Evolutionary conservation across 2,113 vertebrate species (phyloP).

Genomic region (Mirounga angustirostris): DNA sequence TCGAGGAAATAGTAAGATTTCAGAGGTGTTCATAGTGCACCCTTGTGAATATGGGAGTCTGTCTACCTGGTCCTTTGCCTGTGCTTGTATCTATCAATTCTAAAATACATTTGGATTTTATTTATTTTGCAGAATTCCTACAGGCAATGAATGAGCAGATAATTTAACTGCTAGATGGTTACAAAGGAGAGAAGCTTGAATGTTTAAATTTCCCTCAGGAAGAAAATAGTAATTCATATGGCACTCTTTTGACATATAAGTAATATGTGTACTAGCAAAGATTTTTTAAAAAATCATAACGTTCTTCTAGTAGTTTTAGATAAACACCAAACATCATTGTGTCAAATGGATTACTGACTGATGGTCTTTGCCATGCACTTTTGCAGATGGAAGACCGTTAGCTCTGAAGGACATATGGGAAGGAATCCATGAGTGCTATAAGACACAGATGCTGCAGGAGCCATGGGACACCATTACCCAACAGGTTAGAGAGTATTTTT

Average conservation of each 20-base stretch:
- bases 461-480: constrained; percentile 95
- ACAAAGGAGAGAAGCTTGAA: constrained; percentile 34
- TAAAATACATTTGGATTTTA: constrained; percentile 41
- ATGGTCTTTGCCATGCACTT: constrained; percentile 58
- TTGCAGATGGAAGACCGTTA: constrained; percentile 93
- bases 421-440: constrained; percentile 91
- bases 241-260: not conserved
- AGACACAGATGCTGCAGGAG: constrained; percentile 87
- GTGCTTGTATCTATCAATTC: not conserved
- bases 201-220: constrained; percentile 48
- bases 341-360: not conserved
- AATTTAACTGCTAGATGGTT: constrained; percentile 26
- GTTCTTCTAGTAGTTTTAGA: constrained; percentile 39
- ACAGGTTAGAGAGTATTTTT: constrained; percentile 89
- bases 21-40: not conserved
- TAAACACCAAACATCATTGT: not conserved
- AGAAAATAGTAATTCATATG: not conserved
- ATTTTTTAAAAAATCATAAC: not conserved
- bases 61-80: not conserved
- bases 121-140: constrained; percentile 52
- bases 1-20: not conserved
- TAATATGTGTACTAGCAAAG: not conserved
- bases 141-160: constrained; percentile 31
- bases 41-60: not conserved
- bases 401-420: constrained; percentile 94